phyloP scores from a whole-genome alignment of 2,797 vertebrate species.

The Sebastes steindachneri region DNA sequence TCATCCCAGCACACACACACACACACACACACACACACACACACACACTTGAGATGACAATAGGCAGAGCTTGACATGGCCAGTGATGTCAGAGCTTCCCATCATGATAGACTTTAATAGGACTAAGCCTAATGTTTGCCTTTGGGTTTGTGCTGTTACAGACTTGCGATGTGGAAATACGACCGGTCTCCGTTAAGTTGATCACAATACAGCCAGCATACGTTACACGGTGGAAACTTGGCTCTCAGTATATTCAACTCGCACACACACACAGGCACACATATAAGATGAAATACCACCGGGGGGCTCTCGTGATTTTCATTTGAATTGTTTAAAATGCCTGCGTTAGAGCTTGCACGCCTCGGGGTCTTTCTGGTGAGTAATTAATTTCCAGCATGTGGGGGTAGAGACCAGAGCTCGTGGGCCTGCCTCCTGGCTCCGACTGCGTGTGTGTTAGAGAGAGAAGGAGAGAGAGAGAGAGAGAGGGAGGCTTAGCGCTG shows the following conservation, averaged over 20 bases:
- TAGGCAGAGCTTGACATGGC: constrained; percentile 28
- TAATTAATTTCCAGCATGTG: constrained; percentile 82
- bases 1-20: background rate
- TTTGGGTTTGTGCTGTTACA: constrained; percentile 16
- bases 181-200: constrained; percentile 3
- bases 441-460: constrained; percentile 6
- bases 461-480: background rate
- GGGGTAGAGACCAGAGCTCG: constrained; percentile 71
- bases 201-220: constrained; percentile 26
- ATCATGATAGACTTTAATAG: constrained; percentile 33
- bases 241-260: background rate
- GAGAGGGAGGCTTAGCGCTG: constrained; percentile 51
- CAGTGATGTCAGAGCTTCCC: constrained; percentile 51
- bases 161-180: constrained; percentile 16
- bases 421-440: constrained; percentile 67
- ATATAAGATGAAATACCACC: constrained; percentile 59
- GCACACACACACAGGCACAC: background rate
- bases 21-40: background rate
- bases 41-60: constrained; percentile 16
- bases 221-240: constrained; percentile 16
- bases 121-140: constrained; percentile 14
- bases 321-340: constrained; percentile 78
- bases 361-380: constrained; percentile 77
- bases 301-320: constrained; percentile 63
- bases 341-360: constrained; percentile 66